Evolutionary conservation across 2,888 invertebrate genomes (phyloP).

Genomic region (Eumacrocentrus americanus): DNA sequence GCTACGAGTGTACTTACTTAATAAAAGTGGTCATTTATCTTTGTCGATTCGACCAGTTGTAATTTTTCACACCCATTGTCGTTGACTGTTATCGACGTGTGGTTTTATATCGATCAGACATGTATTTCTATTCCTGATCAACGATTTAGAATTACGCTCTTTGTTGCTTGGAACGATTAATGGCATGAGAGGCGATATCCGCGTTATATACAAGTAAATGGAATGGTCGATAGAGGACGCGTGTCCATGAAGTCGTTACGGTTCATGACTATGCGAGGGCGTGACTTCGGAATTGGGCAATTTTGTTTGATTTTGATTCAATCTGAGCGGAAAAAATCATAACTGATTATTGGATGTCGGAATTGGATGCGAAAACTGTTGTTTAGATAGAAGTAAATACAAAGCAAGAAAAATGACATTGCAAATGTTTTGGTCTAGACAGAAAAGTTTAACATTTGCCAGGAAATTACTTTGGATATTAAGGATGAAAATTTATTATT

Average conservation of each 20-base stretch:
- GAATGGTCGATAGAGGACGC: background rate
- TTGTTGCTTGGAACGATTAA: background rate
- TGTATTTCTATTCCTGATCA: background rate
- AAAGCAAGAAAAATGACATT: too few relatives aligned
- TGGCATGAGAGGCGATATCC: background rate
- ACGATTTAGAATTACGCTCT: background rate
- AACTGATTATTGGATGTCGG: background rate
- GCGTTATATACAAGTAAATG: background rate
- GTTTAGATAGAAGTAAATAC: background rate
- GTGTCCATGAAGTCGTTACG: background rate
- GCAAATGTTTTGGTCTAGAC: too few relatives aligned
- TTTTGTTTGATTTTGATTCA: background rate
- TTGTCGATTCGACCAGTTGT: background rate
- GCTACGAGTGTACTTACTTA: background rate
- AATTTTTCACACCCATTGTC: conserved; percentile 9
- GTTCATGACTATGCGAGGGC: background rate
- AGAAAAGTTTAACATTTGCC: too few relatives aligned
- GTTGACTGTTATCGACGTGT: background rate
- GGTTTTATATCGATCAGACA: background rate
- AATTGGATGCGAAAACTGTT: background rate
- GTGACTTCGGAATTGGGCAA: background rate
- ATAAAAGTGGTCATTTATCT: background rate
- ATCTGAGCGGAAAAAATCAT: background rate
- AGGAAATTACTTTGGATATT: too few relatives aligned
- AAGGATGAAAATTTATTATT: background rate